These are phyloP conservation scores for Felis catus DNA, from an alignment of 2,113 vertebrate species.

Conservation along the genomic window F.catus_Fca126_mat1.0 CM031412.1:64373001-64373500, in stretches of 20 bases:
- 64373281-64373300: background rate
- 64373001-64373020: background rate
- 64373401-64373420: background rate
- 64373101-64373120: background rate
- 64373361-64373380: background rate
- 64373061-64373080: background rate
- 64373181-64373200: background rate
- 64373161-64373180: background rate
- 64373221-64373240: background rate
- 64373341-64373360: background rate
- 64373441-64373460: background rate
- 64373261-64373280: background rate
- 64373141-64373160: background rate
- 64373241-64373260: background rate
- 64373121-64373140: background rate
- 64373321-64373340: background rate
- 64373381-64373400: background rate
- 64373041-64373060: background rate
- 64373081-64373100: background rate
- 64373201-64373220: background rate
- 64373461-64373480: background rate
- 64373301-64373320: background rate
- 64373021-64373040: background rate
- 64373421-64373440: background rate
- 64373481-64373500: background rate